Evolutionary conservation across 2,888 invertebrate genomes (phyloP).

Genomic region (Macropis europaea): DNA sequence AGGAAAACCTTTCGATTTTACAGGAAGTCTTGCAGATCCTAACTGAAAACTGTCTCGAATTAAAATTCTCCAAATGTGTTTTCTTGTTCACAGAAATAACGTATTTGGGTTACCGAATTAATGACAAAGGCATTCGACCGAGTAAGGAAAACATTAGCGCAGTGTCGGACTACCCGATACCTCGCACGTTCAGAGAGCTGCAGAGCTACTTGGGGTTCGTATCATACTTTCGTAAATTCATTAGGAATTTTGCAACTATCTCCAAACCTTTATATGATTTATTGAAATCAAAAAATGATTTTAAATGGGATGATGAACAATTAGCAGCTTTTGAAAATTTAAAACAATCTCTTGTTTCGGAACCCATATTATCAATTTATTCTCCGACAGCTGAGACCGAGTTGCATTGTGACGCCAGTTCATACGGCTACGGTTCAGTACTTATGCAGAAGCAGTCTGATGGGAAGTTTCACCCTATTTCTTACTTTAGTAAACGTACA

Average conservation of each 20-base stretch:
- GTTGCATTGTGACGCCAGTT: too few relatives aligned
- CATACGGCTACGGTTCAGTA: too few relatives aligned
- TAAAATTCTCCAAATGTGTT: conserved; percentile 46
- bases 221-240: conserved; percentile 54
- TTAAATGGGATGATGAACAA: conserved; percentile 56
- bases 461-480: conserved; percentile 67
- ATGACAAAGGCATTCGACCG: conserved; percentile 39
- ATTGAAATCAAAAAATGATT: conserved; percentile 42
- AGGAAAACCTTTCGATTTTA: conserved; percentile 22
- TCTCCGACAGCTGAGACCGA: conserved; percentile 67
- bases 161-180: conserved; percentile 53
- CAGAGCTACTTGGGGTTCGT: conserved; percentile 59
- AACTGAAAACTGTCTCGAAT: conserved; percentile 15
- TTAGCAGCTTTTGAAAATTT: too few relatives aligned
- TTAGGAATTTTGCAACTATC: background rate
- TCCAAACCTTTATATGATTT: conserved; percentile 69
- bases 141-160: conserved; percentile 41
- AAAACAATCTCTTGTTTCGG: conserved; percentile 51
- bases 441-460: too few relatives aligned
- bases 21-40: conserved; percentile 8
- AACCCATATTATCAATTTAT: conserved; percentile 69
- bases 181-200: conserved; percentile 47
- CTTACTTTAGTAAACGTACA: conserved; percentile 68
- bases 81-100: conserved; percentile 47
- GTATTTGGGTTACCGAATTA: conserved; percentile 53